Evolutionary conservation across 2,113 vertebrate species (phyloP).

Genomic region (Amphiprion ocellaris): DNA sequence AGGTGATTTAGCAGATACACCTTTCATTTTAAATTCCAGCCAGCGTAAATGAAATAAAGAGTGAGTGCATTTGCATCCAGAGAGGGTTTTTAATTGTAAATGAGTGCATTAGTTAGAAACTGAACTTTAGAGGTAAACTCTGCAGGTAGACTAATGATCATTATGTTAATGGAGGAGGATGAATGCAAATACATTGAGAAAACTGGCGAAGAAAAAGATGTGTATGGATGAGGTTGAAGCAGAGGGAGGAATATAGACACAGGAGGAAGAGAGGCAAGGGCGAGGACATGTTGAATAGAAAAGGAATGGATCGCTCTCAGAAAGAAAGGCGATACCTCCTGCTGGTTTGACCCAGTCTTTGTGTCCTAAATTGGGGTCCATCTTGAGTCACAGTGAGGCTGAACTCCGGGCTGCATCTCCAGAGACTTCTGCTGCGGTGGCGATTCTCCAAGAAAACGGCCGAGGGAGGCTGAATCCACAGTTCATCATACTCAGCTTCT

Average conservation of each 20-base stretch:
- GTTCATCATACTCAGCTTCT: slow-evolving; percentile 53
- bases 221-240: slow-evolving; percentile 25
- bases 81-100: slow-evolving; percentile 34
- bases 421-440: slow-evolving; percentile 60
- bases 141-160: slow-evolving; percentile 24
- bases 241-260: slow-evolving; percentile 23
- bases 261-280: slow-evolving; percentile 25
- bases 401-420: slow-evolving; percentile 58
- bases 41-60: slow-evolving; percentile 15
- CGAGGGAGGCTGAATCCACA: slow-evolving; percentile 47
- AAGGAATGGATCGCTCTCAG: slow-evolving; percentile 48
- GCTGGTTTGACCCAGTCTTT: slow-evolving; percentile 68
- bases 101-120: slow-evolving; percentile 19
- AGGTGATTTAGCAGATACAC: slow-evolving; percentile 21
- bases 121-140: slow-evolving; percentile 28
- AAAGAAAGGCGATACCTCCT: slow-evolving; percentile 62
- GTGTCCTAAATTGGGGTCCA: slow-evolving; percentile 78
- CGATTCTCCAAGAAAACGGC: slow-evolving; percentile 42
- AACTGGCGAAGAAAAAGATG: neutral
- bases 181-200: neutral
- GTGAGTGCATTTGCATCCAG: slow-evolving; percentile 12
- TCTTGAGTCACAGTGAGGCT: slow-evolving; percentile 57
- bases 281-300: slow-evolving; percentile 30
- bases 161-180: slow-evolving; percentile 12
- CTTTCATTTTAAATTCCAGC: slow-evolving; percentile 26